Base-by-base conservation (phyloP, 1,140 invertebrate genomes). In the Chionoecetes opilio region DNA sequence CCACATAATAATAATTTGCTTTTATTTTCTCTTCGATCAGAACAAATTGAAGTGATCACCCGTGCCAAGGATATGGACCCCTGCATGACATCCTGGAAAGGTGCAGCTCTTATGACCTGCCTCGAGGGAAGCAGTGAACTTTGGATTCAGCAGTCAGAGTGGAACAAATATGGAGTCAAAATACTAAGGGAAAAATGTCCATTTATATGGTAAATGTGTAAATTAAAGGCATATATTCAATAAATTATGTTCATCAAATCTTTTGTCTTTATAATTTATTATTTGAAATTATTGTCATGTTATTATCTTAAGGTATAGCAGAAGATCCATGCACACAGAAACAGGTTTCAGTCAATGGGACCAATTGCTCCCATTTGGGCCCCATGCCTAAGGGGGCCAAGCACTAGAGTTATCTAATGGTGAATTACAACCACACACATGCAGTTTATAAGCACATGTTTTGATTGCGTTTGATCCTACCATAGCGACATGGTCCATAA, bases 121-220 rank as follows among this genome's bases (percentile, higher is more conserved):
- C 97, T 99, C 84, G 99, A 99, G 97, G 99, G 99, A 0, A 98
- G 99, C 0, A 98, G 99, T 96, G 99, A 99, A 97, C 97, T 99
- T 0, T 99, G 99, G 99, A 99, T 99, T 87, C 97, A 97, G 92
- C 98, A 98, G 82, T 97, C 97, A 87, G 99, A 99, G 97, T 99
- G 99, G 99, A 98, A 98, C 95, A 98, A 98, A 94, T 98, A 98
- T 97, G 99, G 99, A 17, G 98, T 99, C 0, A 98, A 98, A 96
- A 97, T 99, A 95, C 97, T 99, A 91, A 97, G 99, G 96, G 99
- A 99, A 97, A 97, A 97, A 96, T 97, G 97, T 75, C 97, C 97
- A 26, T 98, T 98, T 96, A 96, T 97, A 35, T 97, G 97, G 97
- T 98, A 96, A 97, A 92, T 63, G 38, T 31, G 3, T 35, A 34